Base-by-base conservation (phyloP, 2,797 vertebrate species). In the Epinephelus coioides region DNA sequence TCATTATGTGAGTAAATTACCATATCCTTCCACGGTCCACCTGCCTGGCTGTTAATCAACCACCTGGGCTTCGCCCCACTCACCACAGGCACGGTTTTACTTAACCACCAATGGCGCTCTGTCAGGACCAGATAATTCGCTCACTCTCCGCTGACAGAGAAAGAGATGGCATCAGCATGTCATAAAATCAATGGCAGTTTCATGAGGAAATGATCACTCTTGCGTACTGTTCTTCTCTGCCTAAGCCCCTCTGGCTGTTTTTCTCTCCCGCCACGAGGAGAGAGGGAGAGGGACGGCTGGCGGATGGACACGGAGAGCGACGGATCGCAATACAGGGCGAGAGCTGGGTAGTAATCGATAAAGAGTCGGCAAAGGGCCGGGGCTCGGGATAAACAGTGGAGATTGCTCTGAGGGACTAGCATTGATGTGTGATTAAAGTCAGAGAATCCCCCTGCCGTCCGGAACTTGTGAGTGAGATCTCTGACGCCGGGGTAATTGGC, bases 391-490 rank as follows among this genome's bases (percentile, higher is more conserved):
- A 94, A 93, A 92, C 93, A 92, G 84, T 86, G 86, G 83, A 91
- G 91, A 93, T 91, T 86, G 90, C 86, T 92, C 82, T 44, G 56
- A 91, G 93, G 89, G 85, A 76, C 75, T 46, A 60, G 85, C 92
- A 92, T 84, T 93, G 92, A 93, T 92, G 92, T 94, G 91, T 91
- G 91, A 94, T 94, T 93, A 95, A 93, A 93, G 90, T 83, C 88
- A 82, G 84, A 88, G 88, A 90, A 92, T 85, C 91, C 88, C 91
- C 86, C 83, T 8, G 72, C 85, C 60, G 62, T 83, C 76, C 86
- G 72, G 78, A 91, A 90, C 92, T 87, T 89, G 85, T 89, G 92
- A 94, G 93, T 94, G 91, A 94, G 92, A 91, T 94, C 92, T 91
- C 88, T 93, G 93, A 93, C 87, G 92, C 73, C 57, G 64, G 82